Evolutionary conservation across 2,888 invertebrate genomes (phyloP), one percentile per base, ranked within the genome.

Genomic region (Brachyopa scutellaris): DNA sequence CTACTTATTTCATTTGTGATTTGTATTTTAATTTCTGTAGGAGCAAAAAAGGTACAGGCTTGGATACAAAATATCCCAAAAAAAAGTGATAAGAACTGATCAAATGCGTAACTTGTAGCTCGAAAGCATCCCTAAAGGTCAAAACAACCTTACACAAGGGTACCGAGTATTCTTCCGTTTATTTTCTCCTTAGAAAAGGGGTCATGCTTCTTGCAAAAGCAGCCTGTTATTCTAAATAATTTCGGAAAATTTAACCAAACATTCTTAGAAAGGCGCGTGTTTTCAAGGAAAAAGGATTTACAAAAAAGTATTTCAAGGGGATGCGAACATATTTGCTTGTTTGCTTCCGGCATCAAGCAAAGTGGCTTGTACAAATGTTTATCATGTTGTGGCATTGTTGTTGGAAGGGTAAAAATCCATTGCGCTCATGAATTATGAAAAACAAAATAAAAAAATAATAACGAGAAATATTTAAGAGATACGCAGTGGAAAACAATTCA

Each of bases 261-360:
- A 59, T 67, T 59, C 45, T 21, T 55, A 11, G 11, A 26, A 47
- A 45, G 36, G n/a, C 15, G 9, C 15, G 19, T 23, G 8, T 13
- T 21, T 33, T 1, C 8, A 5, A 31, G 53, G n/a, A 21, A 51
- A 53, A 9, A 7, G 31, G 42, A 33, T 15, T 36, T 33, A 8
- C 7, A 13, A 36, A 55, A 51, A 64, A 51, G 19, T 11, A 42
- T 53, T 13, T 21, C 1, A 9, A 8, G 40, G 3, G 6, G 17
- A n/a, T 17, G 15, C n/a, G 7, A 62, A 17, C 4, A 36, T n/a
- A n/a, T n/a, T n/a, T n/a, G 1, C 33, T 13, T 66, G 23, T 51
- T 74, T 66, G 66, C 57, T 74, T 66, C 57, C 66, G 49, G 66
- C 17, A 59, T 59, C 29, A 38, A 73, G 31, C 62, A 64, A 64